Percentiles rank a stretch among this genome's conserved stretches.
phyloP scores from a whole-genome alignment of 2,888 invertebrate species.

The Parochlus steinenii region DNA sequence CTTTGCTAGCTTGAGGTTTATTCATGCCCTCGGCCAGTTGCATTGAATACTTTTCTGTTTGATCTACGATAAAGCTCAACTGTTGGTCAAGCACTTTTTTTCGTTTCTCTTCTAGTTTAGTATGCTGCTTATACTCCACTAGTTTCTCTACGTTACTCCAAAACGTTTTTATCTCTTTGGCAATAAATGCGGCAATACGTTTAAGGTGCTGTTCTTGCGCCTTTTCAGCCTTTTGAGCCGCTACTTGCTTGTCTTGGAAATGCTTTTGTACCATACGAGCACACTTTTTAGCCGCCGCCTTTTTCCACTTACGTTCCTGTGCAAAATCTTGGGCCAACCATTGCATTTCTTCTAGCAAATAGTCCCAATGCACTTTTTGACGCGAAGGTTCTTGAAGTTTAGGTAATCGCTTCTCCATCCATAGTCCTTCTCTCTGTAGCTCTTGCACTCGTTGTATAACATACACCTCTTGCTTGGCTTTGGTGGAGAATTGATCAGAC shows the following conservation, averaged over 20 bases:
- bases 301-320: slow-evolving; percentile 96
- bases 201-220: slow-evolving; percentile 75
- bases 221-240: slow-evolving; percentile 79
- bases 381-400: slow-evolving; percentile 82
- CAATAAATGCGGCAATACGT: slow-evolving; percentile 75
- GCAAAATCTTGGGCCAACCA: slow-evolving; percentile 98
- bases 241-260: slow-evolving; percentile 78
- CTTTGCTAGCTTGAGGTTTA: slow-evolving; percentile 30
- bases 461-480: slow-evolving; percentile 81
- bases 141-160: slow-evolving; percentile 96
- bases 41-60: slow-evolving; percentile 92
- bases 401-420: slow-evolving; percentile 83
- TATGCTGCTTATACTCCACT: slow-evolving; percentile 86
- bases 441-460: slow-evolving; percentile 85
- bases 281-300: slow-evolving; percentile 83
- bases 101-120: slow-evolving; percentile 82
- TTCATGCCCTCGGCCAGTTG: slow-evolving; percentile 76
- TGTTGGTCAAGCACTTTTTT: slow-evolving; percentile 92
- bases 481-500: slow-evolving; percentile 66
- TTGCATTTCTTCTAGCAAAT: slow-evolving; percentile 93
- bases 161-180: slow-evolving; percentile 85
- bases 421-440: slow-evolving; percentile 83
- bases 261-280: slow-evolving; percentile 82
- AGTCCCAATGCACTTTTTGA: slow-evolving; percentile 95
- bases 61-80: slow-evolving; percentile 93